Evolutionary conservation across 1,140 invertebrate species (phyloP).

Genomic region (Drosophila bocki): DNA sequence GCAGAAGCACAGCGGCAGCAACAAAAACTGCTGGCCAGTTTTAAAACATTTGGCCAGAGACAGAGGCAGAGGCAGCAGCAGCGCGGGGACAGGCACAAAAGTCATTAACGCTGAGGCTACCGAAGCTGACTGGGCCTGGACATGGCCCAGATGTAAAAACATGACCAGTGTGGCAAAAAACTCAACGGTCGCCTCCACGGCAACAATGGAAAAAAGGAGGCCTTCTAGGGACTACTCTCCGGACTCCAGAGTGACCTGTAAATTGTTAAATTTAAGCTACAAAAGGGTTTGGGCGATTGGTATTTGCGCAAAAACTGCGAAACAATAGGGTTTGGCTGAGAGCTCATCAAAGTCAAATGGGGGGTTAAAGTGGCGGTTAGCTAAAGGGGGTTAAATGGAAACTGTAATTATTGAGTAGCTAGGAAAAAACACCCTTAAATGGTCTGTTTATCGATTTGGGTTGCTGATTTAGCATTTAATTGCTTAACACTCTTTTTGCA

Average conservation of each 20-base stretch:
- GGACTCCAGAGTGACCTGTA: conserved; percentile 49
- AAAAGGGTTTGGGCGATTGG: conserved; percentile 9
- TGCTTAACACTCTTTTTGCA: background rate
- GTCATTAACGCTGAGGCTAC: conserved; percentile 78
- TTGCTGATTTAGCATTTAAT: conserved; percentile 6
- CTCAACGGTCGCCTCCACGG: conserved; percentile 64
- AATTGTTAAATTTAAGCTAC: conserved; percentile 20
- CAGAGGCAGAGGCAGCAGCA: conserved; percentile 9
- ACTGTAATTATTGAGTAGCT: conserved; percentile 26
- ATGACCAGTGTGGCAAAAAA: conserved; percentile 81
- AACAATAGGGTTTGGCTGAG: conserved; percentile 17
- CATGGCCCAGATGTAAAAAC: conserved; percentile 82
- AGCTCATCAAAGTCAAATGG: conserved; percentile 21
- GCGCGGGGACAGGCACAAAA: conserved; percentile 75
- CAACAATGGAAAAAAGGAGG: conserved; percentile 42
- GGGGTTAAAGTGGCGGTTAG: conserved; percentile 1
- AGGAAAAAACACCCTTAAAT: background rate
- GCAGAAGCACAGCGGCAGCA: conserved; percentile 24
- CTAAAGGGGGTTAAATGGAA: conserved; percentile 5
- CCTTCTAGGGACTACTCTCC: conserved; percentile 2
- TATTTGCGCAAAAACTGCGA: background rate
- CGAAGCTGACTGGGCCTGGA: conserved; percentile 66
- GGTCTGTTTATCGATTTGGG: background rate
- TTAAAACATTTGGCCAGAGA: conserved; percentile 51
- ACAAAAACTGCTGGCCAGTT: conserved; percentile 50